These are phyloP conservation scores for Drosophila santomea DNA, from an alignment of 1,140 invertebrate genomes.

Conservation along the genomic window DNA sequence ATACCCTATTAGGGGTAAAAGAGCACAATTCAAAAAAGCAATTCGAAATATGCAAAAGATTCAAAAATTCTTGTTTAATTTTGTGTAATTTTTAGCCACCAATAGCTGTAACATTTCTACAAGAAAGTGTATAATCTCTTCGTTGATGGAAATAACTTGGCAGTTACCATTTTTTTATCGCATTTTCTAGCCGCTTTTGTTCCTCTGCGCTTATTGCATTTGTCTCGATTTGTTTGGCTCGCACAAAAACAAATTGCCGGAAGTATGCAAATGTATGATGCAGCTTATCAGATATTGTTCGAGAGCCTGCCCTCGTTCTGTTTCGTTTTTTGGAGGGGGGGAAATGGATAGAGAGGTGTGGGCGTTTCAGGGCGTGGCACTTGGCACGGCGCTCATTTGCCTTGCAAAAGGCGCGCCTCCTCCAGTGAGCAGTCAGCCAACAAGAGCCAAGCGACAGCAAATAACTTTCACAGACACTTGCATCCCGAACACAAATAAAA, in stretches of 20 bases:
- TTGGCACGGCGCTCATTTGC: slow-evolving; percentile 65
- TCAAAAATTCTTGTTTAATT: too few species aligned
- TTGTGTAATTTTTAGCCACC: too few species aligned
- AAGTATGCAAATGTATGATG: slow-evolving; percentile 82
- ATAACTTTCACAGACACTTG: slow-evolving; percentile 71
- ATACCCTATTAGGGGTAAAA: slow-evolving; percentile 16
- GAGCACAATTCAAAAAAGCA: too few species aligned
- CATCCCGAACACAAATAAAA: slow-evolving; percentile 16
- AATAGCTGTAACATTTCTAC: too few species aligned
- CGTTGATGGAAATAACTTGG: not conserved
- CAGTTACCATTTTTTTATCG: slow-evolving; percentile 17
- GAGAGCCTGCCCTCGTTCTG: slow-evolving; percentile 52
- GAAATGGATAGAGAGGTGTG: not conserved
- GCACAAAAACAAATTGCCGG: slow-evolving; percentile 82
- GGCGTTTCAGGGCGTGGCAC: slow-evolving; percentile 36
- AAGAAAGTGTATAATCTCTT: slow-evolving; percentile 2
- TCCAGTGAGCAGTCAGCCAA: slow-evolving; percentile 48
- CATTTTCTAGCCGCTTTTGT: slow-evolving; percentile 11
- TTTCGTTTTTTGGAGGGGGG: not conserved
- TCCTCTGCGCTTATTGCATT: slow-evolving; percentile 74
- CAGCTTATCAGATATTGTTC: slow-evolving; percentile 82
- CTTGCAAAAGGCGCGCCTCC: slow-evolving; percentile 65
- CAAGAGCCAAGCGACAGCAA: slow-evolving; percentile 65
- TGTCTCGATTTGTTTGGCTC: slow-evolving; percentile 80
- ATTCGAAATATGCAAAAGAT: too few species aligned